A percentile compares a stretch with the other conserved stretches of the same genome.
Evolutionary conservation across 2,888 invertebrate genomes (phyloP).

Genomic region (Drosophila macrospina): DNA sequence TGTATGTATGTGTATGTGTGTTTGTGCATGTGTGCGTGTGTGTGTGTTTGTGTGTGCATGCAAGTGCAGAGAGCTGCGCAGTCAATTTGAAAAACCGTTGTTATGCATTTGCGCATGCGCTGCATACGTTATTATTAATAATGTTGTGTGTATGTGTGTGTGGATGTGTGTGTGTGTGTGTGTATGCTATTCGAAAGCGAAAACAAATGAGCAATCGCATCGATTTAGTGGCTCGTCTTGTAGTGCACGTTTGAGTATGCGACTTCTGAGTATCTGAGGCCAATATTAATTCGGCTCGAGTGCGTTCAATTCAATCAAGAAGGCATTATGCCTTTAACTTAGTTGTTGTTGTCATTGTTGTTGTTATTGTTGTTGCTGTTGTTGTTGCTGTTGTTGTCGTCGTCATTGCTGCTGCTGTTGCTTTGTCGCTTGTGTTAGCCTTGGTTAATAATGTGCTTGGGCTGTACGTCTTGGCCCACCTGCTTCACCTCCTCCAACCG

Average conservation of each 20-base stretch:
- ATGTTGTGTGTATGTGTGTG: conserved; percentile 11
- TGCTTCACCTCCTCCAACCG: neutral
- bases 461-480: conserved; percentile 21
- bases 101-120: conserved; percentile 81
- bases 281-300: conserved; percentile 75
- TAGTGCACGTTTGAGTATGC: conserved; percentile 66
- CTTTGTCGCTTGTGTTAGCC: conserved; percentile 71
- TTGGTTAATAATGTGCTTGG: conserved; percentile 63
- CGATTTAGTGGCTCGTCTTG: conserved; percentile 52
- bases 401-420: conserved; percentile 35
- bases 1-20: neutral
- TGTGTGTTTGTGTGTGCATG: conserved; percentile 22
- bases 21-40: neutral
- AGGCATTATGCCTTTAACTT: conserved; percentile 65
- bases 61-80: conserved; percentile 63
- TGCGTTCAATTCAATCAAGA: conserved; percentile 78
- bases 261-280: conserved; percentile 73
- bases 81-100: conserved; percentile 79
- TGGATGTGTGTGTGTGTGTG: conserved; percentile 20
- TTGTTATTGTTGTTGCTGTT: conserved; percentile 28
- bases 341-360: conserved; percentile 27
- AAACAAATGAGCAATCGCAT: conserved; percentile 62
- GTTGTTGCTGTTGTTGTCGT: conserved; percentile 26
- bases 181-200: conserved; percentile 72
- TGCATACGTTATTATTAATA: conserved; percentile 73